Evolutionary conservation across 2,888 invertebrate species (phyloP), one percentile per base, ranked within the genome.

Genomic region (Noctua fimbriata): DNA sequence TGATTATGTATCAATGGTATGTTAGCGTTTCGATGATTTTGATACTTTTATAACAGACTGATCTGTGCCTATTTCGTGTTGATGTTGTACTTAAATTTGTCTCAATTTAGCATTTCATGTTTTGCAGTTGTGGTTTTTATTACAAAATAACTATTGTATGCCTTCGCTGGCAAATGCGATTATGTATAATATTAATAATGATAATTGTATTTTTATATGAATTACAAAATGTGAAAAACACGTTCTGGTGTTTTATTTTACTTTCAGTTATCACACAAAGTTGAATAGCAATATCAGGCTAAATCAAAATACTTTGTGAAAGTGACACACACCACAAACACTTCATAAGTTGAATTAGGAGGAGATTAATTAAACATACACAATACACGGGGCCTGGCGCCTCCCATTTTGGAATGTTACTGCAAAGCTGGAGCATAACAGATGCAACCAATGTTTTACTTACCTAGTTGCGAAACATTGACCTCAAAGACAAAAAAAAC

Each of bases 161-260:
- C 94, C 94, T 93, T 88, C 91, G 92, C 93, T 90, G 93, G 94
- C 94, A 93, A 94, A 93, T 93, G 94, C 94, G 93, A 94, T 94
- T 95, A 95, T 96, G 94, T 95, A 94, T 96, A 86, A 85, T 84
- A 94, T 94, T 95, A 66, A 93, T 94, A 92, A 94, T 93, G 92
- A 95, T 94, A 94, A 95, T 94, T 95, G 96, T 96, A 96, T 96
- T 96, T 96, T 96, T 96, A 95, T 96, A 96, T 95, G 92, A 94
- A 96, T 95, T 95, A 96, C 94, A 95, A 94, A 93, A 92, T 92
- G 91, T 93, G 90, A 90, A 91, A 91, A 90, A 89, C 85, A 78
- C 78, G 91, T 83, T 69, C 47, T 10, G 36, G 78, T 84, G 88
- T 93, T 93, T 95, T 90, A 92, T 93, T 94, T 67, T 63, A 55